A percentile compares a stretch with the other conserved stretches of the same genome.
phyloP scores from a whole-genome alignment of 2,797 vertebrate genomes.

The Bradypus variegatus region DNA sequence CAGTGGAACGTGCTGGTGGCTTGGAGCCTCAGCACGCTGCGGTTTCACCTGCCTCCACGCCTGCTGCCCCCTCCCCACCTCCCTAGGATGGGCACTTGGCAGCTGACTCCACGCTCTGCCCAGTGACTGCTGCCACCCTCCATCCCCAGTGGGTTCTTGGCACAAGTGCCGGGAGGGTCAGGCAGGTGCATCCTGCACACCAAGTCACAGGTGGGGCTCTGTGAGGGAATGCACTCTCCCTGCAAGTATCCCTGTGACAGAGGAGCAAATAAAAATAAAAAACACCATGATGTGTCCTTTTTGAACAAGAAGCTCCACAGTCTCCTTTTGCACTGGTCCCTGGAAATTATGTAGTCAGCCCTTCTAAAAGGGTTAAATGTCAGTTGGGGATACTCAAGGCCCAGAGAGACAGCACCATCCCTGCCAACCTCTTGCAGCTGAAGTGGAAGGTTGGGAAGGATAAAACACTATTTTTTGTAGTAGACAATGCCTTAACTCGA shows the following conservation, averaged over 20 bases:
- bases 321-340: background rate
- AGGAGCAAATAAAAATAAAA: background rate
- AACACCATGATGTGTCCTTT: background rate
- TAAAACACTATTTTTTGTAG: background rate
- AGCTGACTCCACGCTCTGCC: accelerated
- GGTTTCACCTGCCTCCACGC: background rate
- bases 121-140: background rate
- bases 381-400: background rate
- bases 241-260: accelerated
- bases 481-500: background rate
- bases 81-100: background rate
- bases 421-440: background rate
- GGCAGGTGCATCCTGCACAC: accelerated
- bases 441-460: too few relatives aligned
- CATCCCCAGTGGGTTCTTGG: accelerated
- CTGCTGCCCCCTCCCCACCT: accelerated
- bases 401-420: background rate
- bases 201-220: too few relatives aligned
- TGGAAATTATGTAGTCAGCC: background rate
- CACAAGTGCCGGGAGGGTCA: accelerated
- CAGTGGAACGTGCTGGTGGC: accelerated
- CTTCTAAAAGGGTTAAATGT: background rate
- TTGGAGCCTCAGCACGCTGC: background rate
- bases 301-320: background rate
- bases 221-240: background rate